Percentiles rank a stretch among this genome's conserved stretches.
Conservation (phyloP, 1,140 invertebrate species). For the Sitophilus oryzae region DNA sequence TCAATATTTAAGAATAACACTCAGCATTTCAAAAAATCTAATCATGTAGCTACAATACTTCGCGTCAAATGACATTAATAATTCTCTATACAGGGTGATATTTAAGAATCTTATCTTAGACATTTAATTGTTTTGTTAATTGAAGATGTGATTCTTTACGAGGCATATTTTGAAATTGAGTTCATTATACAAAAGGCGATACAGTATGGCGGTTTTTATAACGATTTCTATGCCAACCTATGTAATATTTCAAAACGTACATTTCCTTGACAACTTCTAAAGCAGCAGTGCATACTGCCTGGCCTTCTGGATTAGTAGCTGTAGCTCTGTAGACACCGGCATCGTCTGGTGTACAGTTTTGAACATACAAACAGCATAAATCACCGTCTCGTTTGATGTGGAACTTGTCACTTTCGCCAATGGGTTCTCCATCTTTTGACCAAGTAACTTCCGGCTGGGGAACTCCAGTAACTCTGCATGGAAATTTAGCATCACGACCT, state of each 20-base stretch:
- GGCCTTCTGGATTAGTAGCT: constrained; percentile 74
- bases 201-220: no score
- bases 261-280: constrained; percentile 76
- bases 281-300: constrained; percentile 66
- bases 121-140: no score
- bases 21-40: no score
- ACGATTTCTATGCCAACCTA: neutral
- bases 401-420: constrained; percentile 66
- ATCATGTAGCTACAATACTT: no score
- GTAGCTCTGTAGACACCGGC: constrained; percentile 70
- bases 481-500: constrained; percentile 71
- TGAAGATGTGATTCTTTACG: no score
- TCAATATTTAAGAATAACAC: no score
- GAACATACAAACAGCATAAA: constrained; percentile 66
- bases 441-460: constrained; percentile 82
- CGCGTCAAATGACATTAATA: no score
- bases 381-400: constrained; percentile 74
- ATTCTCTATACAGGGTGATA: no score
- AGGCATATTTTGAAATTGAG: no score
- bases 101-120: no score
- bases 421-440: constrained; percentile 69
- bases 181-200: no score
- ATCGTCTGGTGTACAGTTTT: constrained; percentile 61
- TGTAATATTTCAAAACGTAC: constrained; percentile 51
- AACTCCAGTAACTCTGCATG: constrained; percentile 75